A percentile compares a stretch with the other conserved stretches of the same genome.
phyloP scores from a whole-genome alignment of 2,113 vertebrate species.

The Centrocercus urophasianus region DNA sequence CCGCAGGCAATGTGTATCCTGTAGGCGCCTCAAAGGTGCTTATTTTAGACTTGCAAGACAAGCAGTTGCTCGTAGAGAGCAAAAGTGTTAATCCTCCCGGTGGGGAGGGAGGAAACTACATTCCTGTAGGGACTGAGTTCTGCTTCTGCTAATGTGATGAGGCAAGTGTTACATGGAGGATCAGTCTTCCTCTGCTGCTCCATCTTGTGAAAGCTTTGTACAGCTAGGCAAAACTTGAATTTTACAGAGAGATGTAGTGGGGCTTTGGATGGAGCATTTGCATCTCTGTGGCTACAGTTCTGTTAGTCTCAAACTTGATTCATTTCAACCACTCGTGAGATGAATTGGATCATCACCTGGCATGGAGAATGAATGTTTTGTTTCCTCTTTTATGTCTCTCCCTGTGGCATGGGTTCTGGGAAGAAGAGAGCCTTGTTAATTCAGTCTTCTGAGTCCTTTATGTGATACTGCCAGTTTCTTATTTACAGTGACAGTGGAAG shows the following conservation, averaged over 20 bases:
- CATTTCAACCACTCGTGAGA: not conserved
- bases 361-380: not conserved
- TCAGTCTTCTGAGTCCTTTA: not conserved
- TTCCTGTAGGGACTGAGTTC: constrained; percentile 35
- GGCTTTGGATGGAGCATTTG: not conserved
- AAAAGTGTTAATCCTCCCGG: constrained; percentile 45
- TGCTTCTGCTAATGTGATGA: constrained; percentile 12
- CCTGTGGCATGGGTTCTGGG: not conserved
- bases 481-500: constrained; percentile 5
- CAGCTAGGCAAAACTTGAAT: not conserved
- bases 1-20: constrained; percentile 10
- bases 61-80: constrained; percentile 64
- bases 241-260: not conserved
- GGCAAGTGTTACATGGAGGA: constrained; percentile 47
- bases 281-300: not conserved
- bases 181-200: not conserved
- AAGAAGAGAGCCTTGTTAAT: not conserved
- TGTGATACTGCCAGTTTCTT: not conserved
- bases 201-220: not conserved
- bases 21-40: constrained; percentile 32
- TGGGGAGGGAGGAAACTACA: not conserved
- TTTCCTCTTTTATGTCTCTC: not conserved
- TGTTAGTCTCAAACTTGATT: not conserved
- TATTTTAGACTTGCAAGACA: constrained; percentile 56
- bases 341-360: not conserved